Conservation (phyloP, 2,797 vertebrate genomes). For the Ciconia nigra region DNA sequence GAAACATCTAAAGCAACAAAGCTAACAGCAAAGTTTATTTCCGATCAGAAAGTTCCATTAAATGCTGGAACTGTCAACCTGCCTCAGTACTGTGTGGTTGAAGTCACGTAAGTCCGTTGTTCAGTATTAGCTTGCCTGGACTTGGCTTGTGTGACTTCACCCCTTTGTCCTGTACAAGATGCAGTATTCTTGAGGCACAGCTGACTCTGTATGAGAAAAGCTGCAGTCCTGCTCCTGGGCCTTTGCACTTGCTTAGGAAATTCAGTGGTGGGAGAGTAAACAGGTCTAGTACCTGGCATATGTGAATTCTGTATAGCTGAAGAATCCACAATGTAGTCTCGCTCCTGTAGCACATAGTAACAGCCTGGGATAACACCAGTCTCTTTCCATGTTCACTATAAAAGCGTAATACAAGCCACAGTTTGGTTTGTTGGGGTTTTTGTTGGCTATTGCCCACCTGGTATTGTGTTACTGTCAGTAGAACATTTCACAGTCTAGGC, state of each 20-base stretch:
- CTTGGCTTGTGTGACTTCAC: background rate
- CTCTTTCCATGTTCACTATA: background rate
- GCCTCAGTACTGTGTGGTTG: background rate
- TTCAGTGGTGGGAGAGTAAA: background rate
- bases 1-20: background rate
- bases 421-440: background rate
- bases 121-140: background rate
- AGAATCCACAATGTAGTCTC: background rate
- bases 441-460: background rate
- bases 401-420: background rate
- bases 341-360: background rate
- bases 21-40: background rate
- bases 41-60: background rate
- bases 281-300: background rate
- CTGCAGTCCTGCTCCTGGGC: background rate
- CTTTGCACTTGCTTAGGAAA: background rate
- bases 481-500: background rate
- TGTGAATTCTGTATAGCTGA: background rate
- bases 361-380: background rate
- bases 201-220: background rate
- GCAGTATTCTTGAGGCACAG: background rate
- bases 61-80: background rate
- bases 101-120: background rate
- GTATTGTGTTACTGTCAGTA: background rate
- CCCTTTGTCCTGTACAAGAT: background rate